Evolutionary conservation across 2,797 vertebrate species (phyloP).

Genomic region (Typhlichthys eigenmanni): DNA sequence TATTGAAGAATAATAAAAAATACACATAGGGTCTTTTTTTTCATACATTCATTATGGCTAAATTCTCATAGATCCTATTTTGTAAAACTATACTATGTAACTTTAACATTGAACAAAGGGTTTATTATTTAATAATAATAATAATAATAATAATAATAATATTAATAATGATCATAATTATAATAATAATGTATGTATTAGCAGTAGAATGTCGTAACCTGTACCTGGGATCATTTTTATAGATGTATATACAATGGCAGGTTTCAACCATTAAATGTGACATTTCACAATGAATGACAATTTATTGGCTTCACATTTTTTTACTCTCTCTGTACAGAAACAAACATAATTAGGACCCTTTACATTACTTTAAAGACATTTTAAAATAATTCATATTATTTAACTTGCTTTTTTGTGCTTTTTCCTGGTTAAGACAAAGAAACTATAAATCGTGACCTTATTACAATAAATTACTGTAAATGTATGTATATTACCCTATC

Average conservation of each 20-base stretch:
- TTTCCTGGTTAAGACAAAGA: no score
- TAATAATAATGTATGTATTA: slow-evolving; percentile 84
- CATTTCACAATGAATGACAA: slow-evolving; percentile 91
- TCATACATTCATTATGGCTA: slow-evolving; percentile 78
- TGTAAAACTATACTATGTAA: slow-evolving; percentile 87
- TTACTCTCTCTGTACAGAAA: slow-evolving; percentile 2
- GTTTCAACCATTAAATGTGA: slow-evolving; percentile 97
- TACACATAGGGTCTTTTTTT: slow-evolving; percentile 72
- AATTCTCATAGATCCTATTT: slow-evolving; percentile 84
- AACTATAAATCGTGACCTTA: no score
- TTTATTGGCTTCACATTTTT: slow-evolving; percentile 43
- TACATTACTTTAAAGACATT: no score
- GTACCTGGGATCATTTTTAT: slow-evolving; percentile 99
- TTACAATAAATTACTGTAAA: no score
- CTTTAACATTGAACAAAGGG: slow-evolving; percentile 85
- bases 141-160: slow-evolving; percentile 4
- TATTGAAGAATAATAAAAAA: slow-evolving; percentile 74
- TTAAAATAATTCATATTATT: no score
- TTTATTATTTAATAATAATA: slow-evolving; percentile 86
- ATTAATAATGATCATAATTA: slow-evolving; percentile 18
- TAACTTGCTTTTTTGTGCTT: no score
- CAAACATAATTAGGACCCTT: neutral
- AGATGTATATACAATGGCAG: slow-evolving; percentile 98
- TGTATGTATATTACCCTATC: no score
- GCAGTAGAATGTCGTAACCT: slow-evolving; percentile 89